phyloP scores from a whole-genome alignment of 2,113 vertebrate species.

The Charadrius vociferus region DNA sequence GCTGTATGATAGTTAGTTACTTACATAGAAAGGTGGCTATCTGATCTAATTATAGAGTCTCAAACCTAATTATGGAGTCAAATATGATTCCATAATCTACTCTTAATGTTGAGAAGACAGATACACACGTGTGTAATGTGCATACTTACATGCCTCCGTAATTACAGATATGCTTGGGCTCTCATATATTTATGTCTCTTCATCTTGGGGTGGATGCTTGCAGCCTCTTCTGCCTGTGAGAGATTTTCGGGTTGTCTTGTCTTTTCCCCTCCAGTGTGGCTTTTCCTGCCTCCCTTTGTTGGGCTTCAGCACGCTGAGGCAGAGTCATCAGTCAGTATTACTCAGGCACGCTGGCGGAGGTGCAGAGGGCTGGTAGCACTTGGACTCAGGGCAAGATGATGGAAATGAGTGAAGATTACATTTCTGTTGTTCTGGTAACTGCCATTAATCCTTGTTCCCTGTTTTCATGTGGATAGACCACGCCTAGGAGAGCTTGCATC shows the following conservation, averaged over 20 bases:
- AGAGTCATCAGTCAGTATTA: not conserved
- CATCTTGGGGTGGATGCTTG: not conserved
- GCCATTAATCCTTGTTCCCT: not conserved
- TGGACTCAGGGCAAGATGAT: not conserved
- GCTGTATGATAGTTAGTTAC: not conserved
- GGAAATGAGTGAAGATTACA: not conserved
- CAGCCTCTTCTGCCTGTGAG: not conserved
- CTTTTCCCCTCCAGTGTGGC: not conserved
- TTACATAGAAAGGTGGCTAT: conserved; percentile 53
- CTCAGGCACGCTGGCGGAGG: not conserved
- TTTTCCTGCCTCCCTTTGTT: not conserved
- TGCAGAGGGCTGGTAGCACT: not conserved
- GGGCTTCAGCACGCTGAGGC: rapidly evolving
- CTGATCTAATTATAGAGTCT: conserved; percentile 56
- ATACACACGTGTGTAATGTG: not conserved
- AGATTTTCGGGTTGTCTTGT: not conserved
- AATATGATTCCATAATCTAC: conserved; percentile 56
- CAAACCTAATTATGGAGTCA: conserved; percentile 57
- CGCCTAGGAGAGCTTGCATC: not conserved
- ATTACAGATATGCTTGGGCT: not conserved
- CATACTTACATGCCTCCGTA: not conserved
- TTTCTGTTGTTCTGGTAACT: not conserved
- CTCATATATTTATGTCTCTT: conserved; percentile 8
- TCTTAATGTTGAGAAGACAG: conserved; percentile 33
- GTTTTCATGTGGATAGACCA: not conserved